These are phyloP conservation scores for Pectinophora gossypiella DNA, from an alignment of 1,140 invertebrate species.

Conservation along the genomic window DNA sequence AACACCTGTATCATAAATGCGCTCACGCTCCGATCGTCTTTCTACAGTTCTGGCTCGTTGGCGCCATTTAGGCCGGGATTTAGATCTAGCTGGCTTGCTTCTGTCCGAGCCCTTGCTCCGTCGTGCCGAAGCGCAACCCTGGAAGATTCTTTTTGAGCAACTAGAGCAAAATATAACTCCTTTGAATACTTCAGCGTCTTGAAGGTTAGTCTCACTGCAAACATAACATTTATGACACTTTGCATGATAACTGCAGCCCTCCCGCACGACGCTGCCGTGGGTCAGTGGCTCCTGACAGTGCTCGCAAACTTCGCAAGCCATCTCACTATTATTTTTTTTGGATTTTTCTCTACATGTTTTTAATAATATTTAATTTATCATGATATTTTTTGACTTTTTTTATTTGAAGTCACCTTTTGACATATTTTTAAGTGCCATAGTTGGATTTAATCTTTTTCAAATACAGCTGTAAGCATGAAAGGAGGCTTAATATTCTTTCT, in stretches of 20 bases:
- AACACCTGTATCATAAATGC: background rate
- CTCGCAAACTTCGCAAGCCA: constrained; percentile 46
- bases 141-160: constrained; percentile 48
- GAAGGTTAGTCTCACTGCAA: constrained; percentile 47
- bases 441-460: too few relatives aligned
- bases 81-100: constrained; percentile 1
- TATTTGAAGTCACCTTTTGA: background rate
- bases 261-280: constrained; percentile 14
- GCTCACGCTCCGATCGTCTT: background rate
- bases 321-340: constrained; percentile 13
- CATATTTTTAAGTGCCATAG: too few relatives aligned
- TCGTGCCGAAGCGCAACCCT: constrained; percentile 21
- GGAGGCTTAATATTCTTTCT: too few relatives aligned
- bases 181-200: constrained; percentile 44
- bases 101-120: constrained; percentile 7
- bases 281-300: constrained; percentile 34
- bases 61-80: constrained; percentile 2
- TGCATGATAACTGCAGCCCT: constrained; percentile 42
- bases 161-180: constrained; percentile 52
- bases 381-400: background rate
- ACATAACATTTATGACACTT: constrained; percentile 46
- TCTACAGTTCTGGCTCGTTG: background rate
- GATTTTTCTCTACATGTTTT: constrained; percentile 21
- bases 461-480: too few relatives aligned
- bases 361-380: background rate